Base-by-base conservation (phyloP, 1,140 invertebrate genomes). In the Drosophila ficusphila region DNA sequence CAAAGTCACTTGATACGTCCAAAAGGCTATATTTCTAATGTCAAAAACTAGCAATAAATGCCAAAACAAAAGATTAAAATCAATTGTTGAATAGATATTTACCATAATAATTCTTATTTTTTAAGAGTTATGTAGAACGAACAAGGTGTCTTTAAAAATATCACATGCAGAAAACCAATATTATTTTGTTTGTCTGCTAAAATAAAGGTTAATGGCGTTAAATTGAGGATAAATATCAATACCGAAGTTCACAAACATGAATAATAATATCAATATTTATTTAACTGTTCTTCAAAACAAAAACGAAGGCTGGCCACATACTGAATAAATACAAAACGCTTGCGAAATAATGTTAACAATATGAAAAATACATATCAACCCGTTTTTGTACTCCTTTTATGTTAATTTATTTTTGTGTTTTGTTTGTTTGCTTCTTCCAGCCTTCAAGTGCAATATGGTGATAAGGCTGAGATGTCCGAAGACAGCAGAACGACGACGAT, bases 261-360 rank as follows among this genome's bases (percentile, higher is more conserved):
- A 44, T 16, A 27, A 18, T 54, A 4, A 29, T 25, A 54, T 60
- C 9, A 49, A 67, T 64, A 64, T 74, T 60, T 68, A 19, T 27
- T 36, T 54, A 64, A 70, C 53, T 64, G 51, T 79, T 64, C 11
- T 41, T 34, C 49, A 71, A 25, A 79, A 76, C 18, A 38, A 72
- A 79, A 76, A 61, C 42, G 33, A 71, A 57, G 41, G 46, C 34
- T 21, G 39, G 21, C 38, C 42, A 29, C 23, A 21, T 18, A 19
- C 6, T 36, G 14, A 31, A 42, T n/a, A n/a, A 46, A 46, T 14
- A 36, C 11, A 25, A 42, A 19, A n/a, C 56, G 23, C 25, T 14
- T 39, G 56, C 36, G 23, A 46, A 29, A 19, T 34, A 39, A 38
- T 29, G 31, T 56, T 56, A 19, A 11, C 9, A 39, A 18, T 12